Evolutionary conservation across 1,140 invertebrate genomes (phyloP), one percentile per base, ranked within the genome.

Genomic region (Drosophila ananassae): DNA sequence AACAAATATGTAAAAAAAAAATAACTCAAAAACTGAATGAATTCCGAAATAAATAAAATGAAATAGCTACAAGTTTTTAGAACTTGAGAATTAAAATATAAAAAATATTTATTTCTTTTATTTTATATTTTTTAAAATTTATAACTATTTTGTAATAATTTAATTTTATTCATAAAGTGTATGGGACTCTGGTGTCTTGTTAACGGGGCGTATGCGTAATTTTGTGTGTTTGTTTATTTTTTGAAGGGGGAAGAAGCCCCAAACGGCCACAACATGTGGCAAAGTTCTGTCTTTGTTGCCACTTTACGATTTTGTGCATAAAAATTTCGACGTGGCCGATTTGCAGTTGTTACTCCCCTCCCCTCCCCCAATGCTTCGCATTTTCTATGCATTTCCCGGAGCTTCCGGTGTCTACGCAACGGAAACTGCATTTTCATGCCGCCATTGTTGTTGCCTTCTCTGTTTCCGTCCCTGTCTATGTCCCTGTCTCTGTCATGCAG

Each of bases 241-340:
- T 46, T 41, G 17, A 17, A 17, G 17, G 1, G 1, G 17, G 17
- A 17, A 17, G 17, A 17, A 17, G 17, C 17, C 17, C 17, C 17
- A 13, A 37, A 32, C 28, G 75, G 57, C 79, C 61, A 79, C 76
- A 84, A 76, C 80, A 84, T 81, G 77, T 81, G 82, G 81, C 68
- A 71, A 69, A 63, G 60, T 74, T 85, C 60, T 8, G 8, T 5
- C 12, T 9, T 50, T 17, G 13, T 21, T 41, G 56, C 39, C 61
- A 69, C 62, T 60, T 80, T 79, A 41, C 52, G 54, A 63, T 79
- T 78, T 56, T 53, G 58, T 72, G 76, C 72, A 67, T 68, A 71
- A 60, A 83, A 68, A 76, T 79, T 84, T 73, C 51, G 53, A 79
- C 60, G 58, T 82, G 67, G 79, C 56, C 68, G 73, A 67, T 79